Evolutionary conservation across 2,888 invertebrate genomes (phyloP), one percentile per base, ranked within the genome.

Genomic region (Calameuta idolon): DNA sequence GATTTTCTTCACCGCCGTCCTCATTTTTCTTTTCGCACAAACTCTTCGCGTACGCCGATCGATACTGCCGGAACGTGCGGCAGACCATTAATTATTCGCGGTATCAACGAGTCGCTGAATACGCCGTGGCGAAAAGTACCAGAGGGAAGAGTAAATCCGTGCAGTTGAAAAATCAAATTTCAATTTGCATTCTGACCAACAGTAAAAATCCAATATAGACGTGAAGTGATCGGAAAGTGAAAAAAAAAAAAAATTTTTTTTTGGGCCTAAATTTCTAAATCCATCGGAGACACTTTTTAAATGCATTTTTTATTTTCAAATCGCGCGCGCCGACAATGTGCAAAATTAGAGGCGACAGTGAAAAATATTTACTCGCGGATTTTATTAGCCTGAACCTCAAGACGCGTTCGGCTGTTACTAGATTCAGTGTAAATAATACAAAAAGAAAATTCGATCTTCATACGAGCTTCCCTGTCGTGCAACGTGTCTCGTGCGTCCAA

Each of bases 331-430:
- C 9, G 15, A 23, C 1, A 1, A 9, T 1, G 23, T 23, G 23
- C 9, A 0, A 9, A 1, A 0, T 23, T 23, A 9, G 4, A 15
- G 1, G 9, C 0, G 15, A 9, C 5, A 55, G 0, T 2, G 1
- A 23, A 15, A 9, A 40, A 23, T 40, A 40, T 40, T 23, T 15
- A 23, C 12, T 15, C 40, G 15, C 23, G 15, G 2, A 55, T 23
- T 1, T 23, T 23, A 55, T 9, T 23, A 2, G 23, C 23, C 12
- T 4, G 4, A 4, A 12, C 12, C 4, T 12, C 4, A 4, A 37
- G 37, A 23, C 2, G 55, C 55, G 9, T 23, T 55, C 55, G 23
- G 23, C 9, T 9, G 15, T 23, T 2, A 15, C 23, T 9, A 4
- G 23, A 15, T 55, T 23, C 1, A 5, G 23, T 9, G 55, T 23